Conservation (phyloP, 2,888 invertebrate genomes). For the Limnephilus marmoratus region DNA sequence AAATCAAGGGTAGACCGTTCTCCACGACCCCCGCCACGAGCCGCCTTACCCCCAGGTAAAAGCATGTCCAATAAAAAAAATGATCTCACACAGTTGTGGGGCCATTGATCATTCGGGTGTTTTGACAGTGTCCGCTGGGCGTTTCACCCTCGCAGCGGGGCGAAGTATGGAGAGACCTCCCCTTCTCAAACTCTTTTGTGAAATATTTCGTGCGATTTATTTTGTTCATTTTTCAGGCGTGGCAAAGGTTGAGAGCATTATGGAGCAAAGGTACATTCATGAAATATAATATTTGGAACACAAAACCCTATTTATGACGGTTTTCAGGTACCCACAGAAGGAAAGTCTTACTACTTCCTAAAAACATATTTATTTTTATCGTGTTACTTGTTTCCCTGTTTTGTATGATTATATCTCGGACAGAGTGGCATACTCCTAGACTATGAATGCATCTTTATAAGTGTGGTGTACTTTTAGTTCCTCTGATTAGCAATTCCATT, state of each 20-base stretch:
- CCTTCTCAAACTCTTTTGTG: background rate
- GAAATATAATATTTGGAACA: background rate
- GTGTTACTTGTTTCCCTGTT: no score
- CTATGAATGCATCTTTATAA: no score
- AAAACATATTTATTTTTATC: no score
- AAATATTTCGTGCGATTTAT: background rate
- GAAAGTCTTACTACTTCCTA: background rate
- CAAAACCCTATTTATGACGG: background rate
- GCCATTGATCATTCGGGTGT: slow-evolving; percentile 29
- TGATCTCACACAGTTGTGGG: slow-evolving; percentile 11
- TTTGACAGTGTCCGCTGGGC: slow-evolving; percentile 20
- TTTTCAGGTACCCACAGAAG: background rate
- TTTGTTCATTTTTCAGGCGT: background rate
- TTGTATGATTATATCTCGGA: no score
- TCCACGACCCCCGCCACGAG: background rate
- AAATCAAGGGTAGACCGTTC: background rate
- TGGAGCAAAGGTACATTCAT: background rate
- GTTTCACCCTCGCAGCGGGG: background rate
- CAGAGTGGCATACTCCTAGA: no score
- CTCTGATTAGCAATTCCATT: no score
- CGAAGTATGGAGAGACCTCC: background rate
- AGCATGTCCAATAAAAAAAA: slow-evolving; percentile 7
- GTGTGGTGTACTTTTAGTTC: no score
- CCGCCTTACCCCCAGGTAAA: background rate
- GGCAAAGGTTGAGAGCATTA: background rate